Conservation (phyloP, 2,797 vertebrate genomes). For the Prunella strophiata region DNA sequence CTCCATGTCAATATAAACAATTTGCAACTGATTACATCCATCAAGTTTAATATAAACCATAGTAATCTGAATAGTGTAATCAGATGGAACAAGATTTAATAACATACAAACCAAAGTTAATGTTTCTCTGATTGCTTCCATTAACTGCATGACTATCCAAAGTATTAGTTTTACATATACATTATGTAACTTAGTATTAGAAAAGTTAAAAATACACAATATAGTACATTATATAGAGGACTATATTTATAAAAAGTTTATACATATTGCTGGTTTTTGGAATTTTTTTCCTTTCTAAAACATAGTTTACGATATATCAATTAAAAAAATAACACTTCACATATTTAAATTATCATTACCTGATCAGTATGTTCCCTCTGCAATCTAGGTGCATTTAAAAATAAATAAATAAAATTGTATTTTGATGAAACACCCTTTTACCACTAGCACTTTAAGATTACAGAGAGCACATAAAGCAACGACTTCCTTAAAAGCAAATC, state of each 20-base stretch:
- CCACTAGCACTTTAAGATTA: not conserved
- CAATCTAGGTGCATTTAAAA: not conserved
- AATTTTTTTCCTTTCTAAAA: not conserved
- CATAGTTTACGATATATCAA: not conserved
- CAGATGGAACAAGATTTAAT: slow-evolving; percentile 48
- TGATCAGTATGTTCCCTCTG: not conserved
- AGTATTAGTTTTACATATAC: slow-evolving; percentile 20
- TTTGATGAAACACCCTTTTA: not conserved
- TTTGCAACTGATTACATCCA: slow-evolving; percentile 44
- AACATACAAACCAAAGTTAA: slow-evolving; percentile 38
- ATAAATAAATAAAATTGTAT: not conserved
- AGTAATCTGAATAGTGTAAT: slow-evolving; percentile 40
- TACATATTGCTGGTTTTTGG: not conserved
- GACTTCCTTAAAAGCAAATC: not conserved
- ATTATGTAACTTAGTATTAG: not conserved
- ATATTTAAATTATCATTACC: not conserved
- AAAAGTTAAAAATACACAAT: slow-evolving; percentile 17
- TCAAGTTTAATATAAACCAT: slow-evolving; percentile 53
- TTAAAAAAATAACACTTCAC: not conserved
- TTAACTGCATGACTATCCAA: slow-evolving; percentile 29
- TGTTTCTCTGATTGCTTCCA: slow-evolving; percentile 33
- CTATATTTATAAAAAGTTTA: not conserved
- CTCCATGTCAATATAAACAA: slow-evolving; percentile 10
- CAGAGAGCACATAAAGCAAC: not conserved
- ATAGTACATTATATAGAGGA: not conserved